These are phyloP conservation scores for Euura lappo DNA, from an alignment of 1,140 invertebrate species.

Conservation along the genomic window DNA sequence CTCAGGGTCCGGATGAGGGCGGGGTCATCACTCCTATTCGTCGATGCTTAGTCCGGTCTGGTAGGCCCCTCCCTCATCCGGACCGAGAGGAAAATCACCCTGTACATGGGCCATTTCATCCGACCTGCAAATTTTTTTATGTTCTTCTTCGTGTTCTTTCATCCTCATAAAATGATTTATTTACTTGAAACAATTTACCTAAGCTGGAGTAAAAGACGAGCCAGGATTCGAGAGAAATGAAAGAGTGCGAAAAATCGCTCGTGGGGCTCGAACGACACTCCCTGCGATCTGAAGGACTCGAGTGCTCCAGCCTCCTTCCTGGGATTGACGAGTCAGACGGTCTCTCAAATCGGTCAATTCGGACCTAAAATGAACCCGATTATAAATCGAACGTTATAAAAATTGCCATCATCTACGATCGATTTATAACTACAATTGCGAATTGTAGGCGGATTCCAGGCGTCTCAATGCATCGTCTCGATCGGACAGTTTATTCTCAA, in stretches of 20 bases:
- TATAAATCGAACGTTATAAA: neutral
- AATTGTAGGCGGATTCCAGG: slow-evolving; percentile 40
- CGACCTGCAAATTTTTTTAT: no score
- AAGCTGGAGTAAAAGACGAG: slow-evolving; percentile 15
- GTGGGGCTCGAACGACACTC: slow-evolving; percentile 47
- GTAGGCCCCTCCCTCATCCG: no score
- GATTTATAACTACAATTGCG: slow-evolving; percentile 39
- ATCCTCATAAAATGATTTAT: neutral
- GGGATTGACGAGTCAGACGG: slow-evolving; percentile 37
- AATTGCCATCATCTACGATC: neutral
- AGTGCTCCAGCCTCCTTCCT: slow-evolving; percentile 47
- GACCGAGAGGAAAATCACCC: no score
- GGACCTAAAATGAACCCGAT: slow-evolving; percentile 28
- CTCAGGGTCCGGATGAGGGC: no score
- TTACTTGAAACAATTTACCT: neutral
- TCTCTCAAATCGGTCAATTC: slow-evolving; percentile 46
- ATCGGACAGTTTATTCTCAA: slow-evolving; percentile 42
- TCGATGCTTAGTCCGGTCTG: no score
- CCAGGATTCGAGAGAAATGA: slow-evolving; percentile 41
- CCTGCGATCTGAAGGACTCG: slow-evolving; percentile 52
- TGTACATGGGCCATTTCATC: no score
- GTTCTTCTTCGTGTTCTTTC: no score
- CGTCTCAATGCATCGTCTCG: slow-evolving; percentile 37
- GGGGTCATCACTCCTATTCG: no score
- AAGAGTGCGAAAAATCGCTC: slow-evolving; percentile 48